Evolutionary conservation across 1,140 invertebrate genomes (phyloP), one percentile per base, ranked within the genome.

Genomic region (Patella vulgata): DNA sequence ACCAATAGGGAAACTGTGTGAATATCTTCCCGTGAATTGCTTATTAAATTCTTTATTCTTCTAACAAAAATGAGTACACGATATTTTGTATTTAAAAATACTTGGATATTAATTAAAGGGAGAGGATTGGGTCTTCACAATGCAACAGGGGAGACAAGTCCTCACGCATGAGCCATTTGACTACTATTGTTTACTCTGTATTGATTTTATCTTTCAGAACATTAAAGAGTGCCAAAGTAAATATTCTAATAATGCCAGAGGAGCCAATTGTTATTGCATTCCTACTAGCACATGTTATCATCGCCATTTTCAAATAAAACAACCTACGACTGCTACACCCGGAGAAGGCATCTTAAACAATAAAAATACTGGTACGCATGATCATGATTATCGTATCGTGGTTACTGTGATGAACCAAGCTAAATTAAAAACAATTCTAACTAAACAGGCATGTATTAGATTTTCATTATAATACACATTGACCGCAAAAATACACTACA

Each of bases 361-460:
- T 30, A 61, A 60, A 39, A 56, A 57, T 43, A 33, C 36, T n/a
- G 73, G 69, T 17, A 25, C 55, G 3, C 73, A 74, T 44, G 73
- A 74, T 52, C 59, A 57, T 39, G 73, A 74, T 47, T 74, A 74
- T 51, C 66, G 51, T 27, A 51, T 74, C 4, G 64, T 72, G 47
- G 57, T 74, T 23, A 52, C 54, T 21, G 70, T 60, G 2, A 65
- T 52, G 4, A 74, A 70, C 52, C 55, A 63, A n/a, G 73, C 73
- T 25, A 55, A 68, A 11, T 62, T 72, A 17, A 52, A 44, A 14
- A 68, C 73, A 1, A 54, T 55, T 2, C 11, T 66, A 11, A 47
- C 11, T 4, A 69, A 54, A 40, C 68, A 74, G 67, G 73, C 72
- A 54, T 30, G 31, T 46, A 17, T n/a, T n/a, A n/a, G n/a, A n/a